Evolutionary conservation across 1,140 invertebrate genomes (phyloP).

Genomic region (Formica selysi): DNA sequence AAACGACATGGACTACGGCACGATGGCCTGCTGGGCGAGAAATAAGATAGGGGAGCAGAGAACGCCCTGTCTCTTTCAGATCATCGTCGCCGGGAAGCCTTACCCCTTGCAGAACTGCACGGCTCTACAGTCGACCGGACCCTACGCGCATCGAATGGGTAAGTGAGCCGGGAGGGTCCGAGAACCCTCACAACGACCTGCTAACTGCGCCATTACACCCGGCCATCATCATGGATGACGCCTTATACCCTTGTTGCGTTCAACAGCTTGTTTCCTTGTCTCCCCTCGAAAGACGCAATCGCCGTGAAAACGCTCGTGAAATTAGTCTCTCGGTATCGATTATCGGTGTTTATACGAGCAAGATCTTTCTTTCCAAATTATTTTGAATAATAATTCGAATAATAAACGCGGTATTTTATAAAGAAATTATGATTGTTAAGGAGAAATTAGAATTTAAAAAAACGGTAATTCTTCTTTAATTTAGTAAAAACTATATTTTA

Average conservation of each 20-base stretch:
- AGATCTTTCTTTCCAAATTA: not conserved
- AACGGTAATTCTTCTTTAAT: not conserved
- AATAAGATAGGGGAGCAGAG: slow-evolving; percentile 93
- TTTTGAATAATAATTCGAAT: not conserved
- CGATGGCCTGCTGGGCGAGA: slow-evolving; percentile 92
- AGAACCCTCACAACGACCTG: slow-evolving; percentile 30
- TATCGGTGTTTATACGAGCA: not conserved
- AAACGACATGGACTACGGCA: slow-evolving; percentile 95
- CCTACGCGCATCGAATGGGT: slow-evolving; percentile 82
- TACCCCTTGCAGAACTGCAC: slow-evolving; percentile 95
- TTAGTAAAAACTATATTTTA: not conserved
- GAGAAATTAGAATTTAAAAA: no score
- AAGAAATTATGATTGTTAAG: not conserved
- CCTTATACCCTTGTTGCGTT: slow-evolving; percentile 34
- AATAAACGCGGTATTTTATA: not conserved
- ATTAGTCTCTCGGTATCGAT: slow-evolving; percentile 56
- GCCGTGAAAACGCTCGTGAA: slow-evolving; percentile 67
- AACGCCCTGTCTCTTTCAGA: slow-evolving; percentile 94
- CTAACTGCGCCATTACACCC: slow-evolving; percentile 59
- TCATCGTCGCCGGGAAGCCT: slow-evolving; percentile 89
- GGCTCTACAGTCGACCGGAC: slow-evolving; percentile 85
- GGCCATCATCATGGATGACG: slow-evolving; percentile 50
- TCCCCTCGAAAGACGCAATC: slow-evolving; percentile 27
- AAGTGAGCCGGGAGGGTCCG: slow-evolving; percentile 61
- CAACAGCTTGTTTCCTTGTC: slow-evolving; percentile 69